Conservation (phyloP, 2,888 invertebrate species). For the Orthosia cruda region DNA sequence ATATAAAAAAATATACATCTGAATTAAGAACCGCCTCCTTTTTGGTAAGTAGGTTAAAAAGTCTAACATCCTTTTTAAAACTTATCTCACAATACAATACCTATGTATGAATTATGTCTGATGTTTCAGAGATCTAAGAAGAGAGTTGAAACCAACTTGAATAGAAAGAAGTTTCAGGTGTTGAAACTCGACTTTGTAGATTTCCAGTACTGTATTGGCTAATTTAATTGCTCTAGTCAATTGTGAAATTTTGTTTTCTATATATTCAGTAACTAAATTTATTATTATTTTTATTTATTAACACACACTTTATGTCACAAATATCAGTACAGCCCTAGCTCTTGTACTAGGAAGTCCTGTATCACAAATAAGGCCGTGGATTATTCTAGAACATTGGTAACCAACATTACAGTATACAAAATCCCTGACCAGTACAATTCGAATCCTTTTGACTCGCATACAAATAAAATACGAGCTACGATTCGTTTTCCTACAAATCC, state of each 20-base stretch:
- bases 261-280: neutral
- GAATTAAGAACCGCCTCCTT: too few species aligned
- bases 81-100: neutral
- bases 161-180: neutral
- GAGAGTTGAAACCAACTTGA: too few species aligned
- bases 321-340: too few species aligned
- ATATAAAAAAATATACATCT: too few species aligned
- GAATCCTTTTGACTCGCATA: slow-evolving; percentile 1
- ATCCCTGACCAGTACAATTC: slow-evolving; percentile 16
- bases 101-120: neutral
- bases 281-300: too few species aligned
- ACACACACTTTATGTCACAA: too few species aligned
- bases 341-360: too few species aligned
- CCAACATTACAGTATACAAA: slow-evolving; percentile 15
- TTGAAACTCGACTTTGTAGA: neutral
- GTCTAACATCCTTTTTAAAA: neutral
- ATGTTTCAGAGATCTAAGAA: neutral
- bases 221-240: neutral
- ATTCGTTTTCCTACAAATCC: slow-evolving; percentile 35
- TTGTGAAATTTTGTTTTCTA: neutral
- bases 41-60: too few species aligned
- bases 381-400: neutral
- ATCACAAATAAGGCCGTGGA: neutral
- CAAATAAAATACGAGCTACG: slow-evolving; percentile 24
- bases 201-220: neutral